Evolutionary conservation across 2,113 vertebrate species (phyloP), one percentile per base, ranked within the genome.

Genomic region (Lepisosteus osseus): DNA sequence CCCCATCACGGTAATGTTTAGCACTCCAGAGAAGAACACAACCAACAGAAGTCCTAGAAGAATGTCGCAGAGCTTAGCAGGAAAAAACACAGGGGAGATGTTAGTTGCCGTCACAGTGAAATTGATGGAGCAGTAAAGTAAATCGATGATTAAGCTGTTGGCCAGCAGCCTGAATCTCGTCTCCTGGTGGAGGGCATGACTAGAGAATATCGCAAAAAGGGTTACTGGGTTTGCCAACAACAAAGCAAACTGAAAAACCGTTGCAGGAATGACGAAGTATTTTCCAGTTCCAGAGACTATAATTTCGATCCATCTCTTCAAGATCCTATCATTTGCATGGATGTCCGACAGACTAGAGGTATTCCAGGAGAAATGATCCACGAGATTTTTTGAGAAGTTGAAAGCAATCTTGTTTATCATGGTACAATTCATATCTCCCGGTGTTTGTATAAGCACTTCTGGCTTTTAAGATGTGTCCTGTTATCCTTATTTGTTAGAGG

Each of bases 81-180:
- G 54, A 15, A 14, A 51, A 17, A 43, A 9, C 7, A 73, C 42
- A 7, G 55, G 71, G 42, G 55, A 43, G 66, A 67, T 29, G 15
- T 73, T 73, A 29, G 41, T 59, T 17, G 66, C 64, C 42, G 65
- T 65, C 47, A 73, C 14, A 61, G 54, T 45, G 40, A 73, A 59
- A 14, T 57, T 67, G 41, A 67, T 15, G 40, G 61, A 14, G 15
- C 8, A 59, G 15, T 73, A 73, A 57, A 73, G 65, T 2, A 73
- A 61, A 29, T 73, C 71, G 4, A 40, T 67, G 71, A 73, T 59
- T 40, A 73, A 67, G 40, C 64, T 61, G 65, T 73, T 73, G 71
- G 64, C 57, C 13, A 73, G 71, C 55, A 73, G 71, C 13, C 55
- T 54, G 65, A 61, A 73, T 29, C 71, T 56, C 40, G 71, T 13